A percentile compares a stretch with the other conserved stretches of the same genome.
phyloP scores from a whole-genome alignment of 2,888 invertebrate genomes.

The Sylvicola cinctus region DNA sequence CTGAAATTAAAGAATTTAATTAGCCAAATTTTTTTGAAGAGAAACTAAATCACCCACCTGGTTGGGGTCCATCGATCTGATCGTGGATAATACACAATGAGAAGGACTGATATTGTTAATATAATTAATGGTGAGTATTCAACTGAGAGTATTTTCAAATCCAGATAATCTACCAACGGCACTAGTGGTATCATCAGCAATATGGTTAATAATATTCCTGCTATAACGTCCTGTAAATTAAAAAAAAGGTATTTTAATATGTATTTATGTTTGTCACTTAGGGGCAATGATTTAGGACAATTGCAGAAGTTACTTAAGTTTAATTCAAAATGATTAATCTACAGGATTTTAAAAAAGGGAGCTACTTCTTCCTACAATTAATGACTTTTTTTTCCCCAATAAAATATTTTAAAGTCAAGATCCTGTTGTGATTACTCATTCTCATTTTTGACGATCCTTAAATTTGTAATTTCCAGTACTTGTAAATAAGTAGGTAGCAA shows the following conservation, averaged over 20 bases:
- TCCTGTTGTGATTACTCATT: too few species aligned
- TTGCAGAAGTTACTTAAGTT: too few species aligned
- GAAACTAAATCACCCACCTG: slow-evolving; percentile 28
- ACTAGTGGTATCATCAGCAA: slow-evolving; percentile 48
- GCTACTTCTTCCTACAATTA: too few species aligned
- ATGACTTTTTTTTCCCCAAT: too few species aligned
- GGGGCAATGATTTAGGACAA: too few species aligned
- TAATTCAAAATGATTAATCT: too few species aligned
- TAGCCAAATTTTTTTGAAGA: slow-evolving; percentile 1
- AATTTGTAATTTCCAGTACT: too few species aligned
- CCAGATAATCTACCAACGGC: slow-evolving; percentile 52
- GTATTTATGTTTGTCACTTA: too few species aligned
- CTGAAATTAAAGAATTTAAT: slow-evolving; percentile 28
- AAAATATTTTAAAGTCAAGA: too few species aligned
- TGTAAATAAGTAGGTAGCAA: too few species aligned
- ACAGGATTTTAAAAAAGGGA: too few species aligned
- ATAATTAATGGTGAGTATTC: slow-evolving; percentile 42
- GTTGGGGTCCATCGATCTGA: slow-evolving; percentile 81
- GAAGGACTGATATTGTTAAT: slow-evolving; percentile 38
- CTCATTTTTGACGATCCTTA: too few species aligned
- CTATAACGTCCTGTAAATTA: slow-evolving; percentile 55
- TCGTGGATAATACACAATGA: slow-evolving; percentile 60
- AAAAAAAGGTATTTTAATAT: slow-evolving; percentile 3
- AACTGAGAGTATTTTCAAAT: slow-evolving; percentile 47
- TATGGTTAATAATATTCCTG: slow-evolving; percentile 48